Evolutionary conservation across 2,888 invertebrate genomes (phyloP), one percentile per base, ranked within the genome.

Genomic region (Axea sp.): DNA sequence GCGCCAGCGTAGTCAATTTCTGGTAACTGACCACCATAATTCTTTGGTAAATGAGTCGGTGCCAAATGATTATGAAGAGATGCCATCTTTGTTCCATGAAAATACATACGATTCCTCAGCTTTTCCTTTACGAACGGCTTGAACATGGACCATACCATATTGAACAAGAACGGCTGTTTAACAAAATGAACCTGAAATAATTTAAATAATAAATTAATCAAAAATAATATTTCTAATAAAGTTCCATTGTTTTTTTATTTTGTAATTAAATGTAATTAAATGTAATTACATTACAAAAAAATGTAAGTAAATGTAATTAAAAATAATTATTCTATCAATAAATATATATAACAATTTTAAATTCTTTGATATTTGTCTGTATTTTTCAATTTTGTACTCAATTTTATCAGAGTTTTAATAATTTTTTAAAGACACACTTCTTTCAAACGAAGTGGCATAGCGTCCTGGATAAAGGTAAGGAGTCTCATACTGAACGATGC

Each of bases 131-230:
- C 92, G 83, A 95, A 93, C 4, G 95, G 95, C 87, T 95, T 95
- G 89, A 95, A 95, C 85, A 95, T 91, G 41, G 90, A 89, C 95
- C 95, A 96, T 0, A 95, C 95, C 87, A 94, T 90, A 83, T 93
- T 95, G 89, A 96, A 96, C 73, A 95, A 88, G 88, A 93, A 93
- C 0, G 96, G 95, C 82, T 96, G 93, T 83, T 95, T 95, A 1
- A 96, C 94, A 83, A 95, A 93, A 88, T 96, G 95, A 5, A 95
- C 93, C 86, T 86, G 5, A 12, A 30, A 33, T 3, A 33, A 33
- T 14, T 33, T 33, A 5, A 19, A 19, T 3, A 3, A 37, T 17
- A 37, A n/a, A n/a, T n/a, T n/a, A n/a, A n/a, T n/a, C n/a, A n/a
- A n/a, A n/a, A n/a, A n/a, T n/a, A n/a, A n/a, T n/a, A n/a, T n/a